Evolutionary conservation across 2,888 invertebrate genomes (phyloP), one percentile per base, ranked within the genome.

Genomic region (Aphrophora alni): DNA sequence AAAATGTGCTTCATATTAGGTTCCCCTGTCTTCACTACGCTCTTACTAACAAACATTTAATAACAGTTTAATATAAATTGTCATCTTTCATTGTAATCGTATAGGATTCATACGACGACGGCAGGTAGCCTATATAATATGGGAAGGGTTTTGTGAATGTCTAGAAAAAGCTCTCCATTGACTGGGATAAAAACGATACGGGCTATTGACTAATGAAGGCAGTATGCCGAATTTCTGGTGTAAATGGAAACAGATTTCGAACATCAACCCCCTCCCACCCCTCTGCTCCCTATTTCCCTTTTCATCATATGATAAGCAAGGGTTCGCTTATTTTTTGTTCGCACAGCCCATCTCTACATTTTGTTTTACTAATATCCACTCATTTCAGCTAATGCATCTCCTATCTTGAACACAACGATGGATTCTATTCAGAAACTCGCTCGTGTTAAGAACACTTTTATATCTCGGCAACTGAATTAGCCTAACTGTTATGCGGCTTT

Each of bases 281-380:
- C 59, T n/a, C n/a, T n/a, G n/a, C n/a, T n/a, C n/a, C n/a, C n/a
- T n/a, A 21, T 59, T n/a, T 59, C 21, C 59, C 59, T 59, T 59
- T 59, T 59, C 59, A 59, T 59, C 59, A 59, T 59, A 59, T 59
- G 59, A 59, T 59, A 59, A 59, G 59, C 21, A 21, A 59, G 59
- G 21, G 59, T 59, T 59, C 21, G n/a, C 21, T 21, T 59, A 59
- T 59, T 33, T 33, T 33, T 33, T 33, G 33, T 33, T 33, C 33
- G 33, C 33, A 33, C 33, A 33, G 33, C 21, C 59, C 59, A 8
- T 21, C 59, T 59, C 59, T 59, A 59, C 10, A 59, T 8, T 59
- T 1, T 59, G 10, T 59, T 59, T 59, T 59, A 59, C 59, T 21
- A 59, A 59, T 21, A 59, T 21, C 33, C 59, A 21, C 59, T 59